Evolutionary conservation across 2,797 vertebrate species (phyloP).

Genomic region (Cheirogaleus major): DNA sequence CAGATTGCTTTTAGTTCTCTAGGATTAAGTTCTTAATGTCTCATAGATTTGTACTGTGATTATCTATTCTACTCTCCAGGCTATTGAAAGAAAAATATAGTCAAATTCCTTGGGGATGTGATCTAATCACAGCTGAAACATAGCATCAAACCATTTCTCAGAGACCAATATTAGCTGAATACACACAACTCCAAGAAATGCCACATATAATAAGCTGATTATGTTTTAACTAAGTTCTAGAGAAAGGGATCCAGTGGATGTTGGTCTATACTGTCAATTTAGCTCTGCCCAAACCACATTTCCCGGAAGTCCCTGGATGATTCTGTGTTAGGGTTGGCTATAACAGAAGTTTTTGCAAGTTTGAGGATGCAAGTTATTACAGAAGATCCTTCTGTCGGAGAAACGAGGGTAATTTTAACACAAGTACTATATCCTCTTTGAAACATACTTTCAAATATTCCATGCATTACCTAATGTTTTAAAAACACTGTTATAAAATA

Average conservation of each 20-base stretch:
- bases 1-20: constrained; percentile 53
- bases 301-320: not conserved
- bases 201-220: not conserved
- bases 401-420: constrained; percentile 2
- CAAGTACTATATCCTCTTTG: not conserved
- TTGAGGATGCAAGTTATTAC: not conserved
- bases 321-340: not conserved
- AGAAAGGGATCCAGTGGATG: not conserved
- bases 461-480: not conserved
- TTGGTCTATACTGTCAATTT: not conserved
- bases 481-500: not conserved
- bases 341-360: not conserved
- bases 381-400: not conserved
- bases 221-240: not conserved
- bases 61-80: not conserved
- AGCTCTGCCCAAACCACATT: not conserved
- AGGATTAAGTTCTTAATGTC: constrained; percentile 55
- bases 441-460: constrained; percentile 23
- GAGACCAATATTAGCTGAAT: constrained; percentile 40
- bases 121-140: constrained; percentile 58
- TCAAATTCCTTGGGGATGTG: constrained; percentile 48
- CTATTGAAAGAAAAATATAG: constrained; percentile 52
- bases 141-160: constrained; percentile 41
- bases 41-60: constrained; percentile 58
- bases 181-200: not conserved